Evolutionary conservation across 2,113 vertebrate genomes (phyloP).

Genomic region (Pitta sordida): DNA sequence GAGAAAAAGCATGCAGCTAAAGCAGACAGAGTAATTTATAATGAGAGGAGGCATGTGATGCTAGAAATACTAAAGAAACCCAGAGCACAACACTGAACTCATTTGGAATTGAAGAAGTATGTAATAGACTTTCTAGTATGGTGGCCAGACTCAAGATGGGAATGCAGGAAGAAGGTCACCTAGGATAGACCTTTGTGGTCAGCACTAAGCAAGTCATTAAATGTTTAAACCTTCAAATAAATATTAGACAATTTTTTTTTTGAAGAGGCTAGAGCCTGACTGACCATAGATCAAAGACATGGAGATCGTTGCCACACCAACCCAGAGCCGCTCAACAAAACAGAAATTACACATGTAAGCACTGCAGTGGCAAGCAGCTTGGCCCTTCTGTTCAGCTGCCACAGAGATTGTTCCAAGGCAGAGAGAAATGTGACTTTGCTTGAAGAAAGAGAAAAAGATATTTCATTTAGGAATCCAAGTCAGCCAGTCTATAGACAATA

Average conservation of each 20-base stretch:
- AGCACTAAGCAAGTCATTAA: not conserved
- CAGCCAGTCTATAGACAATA: not conserved
- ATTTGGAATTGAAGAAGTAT: not conserved
- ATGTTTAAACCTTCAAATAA: not conserved
- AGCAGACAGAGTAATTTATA: constrained; percentile 52
- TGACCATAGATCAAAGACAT: not conserved
- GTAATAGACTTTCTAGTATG: not conserved
- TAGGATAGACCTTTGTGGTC: not conserved
- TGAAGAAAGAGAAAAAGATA: not conserved
- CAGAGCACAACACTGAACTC: not conserved
- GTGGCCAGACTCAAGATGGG: not conserved
- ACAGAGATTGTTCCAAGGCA: not conserved
- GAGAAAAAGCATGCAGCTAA: constrained; percentile 45
- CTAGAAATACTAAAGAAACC: not conserved
- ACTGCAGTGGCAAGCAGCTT: not conserved
- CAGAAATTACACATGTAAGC: not conserved
- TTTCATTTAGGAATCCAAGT: not conserved
- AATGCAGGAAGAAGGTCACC: not conserved
- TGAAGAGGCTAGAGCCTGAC: not conserved
- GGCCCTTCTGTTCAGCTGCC: not conserved
- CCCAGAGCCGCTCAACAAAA: not conserved
- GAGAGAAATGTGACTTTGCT: not conserved
- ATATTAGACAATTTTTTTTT: not conserved
- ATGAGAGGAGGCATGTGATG: constrained; percentile 13
- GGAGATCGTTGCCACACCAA: not conserved